Percentiles rank a stretch among this genome's conserved stretches.
Evolutionary conservation across 2,113 vertebrate species (phyloP).

Genomic region (Podilymbus podiceps): DNA sequence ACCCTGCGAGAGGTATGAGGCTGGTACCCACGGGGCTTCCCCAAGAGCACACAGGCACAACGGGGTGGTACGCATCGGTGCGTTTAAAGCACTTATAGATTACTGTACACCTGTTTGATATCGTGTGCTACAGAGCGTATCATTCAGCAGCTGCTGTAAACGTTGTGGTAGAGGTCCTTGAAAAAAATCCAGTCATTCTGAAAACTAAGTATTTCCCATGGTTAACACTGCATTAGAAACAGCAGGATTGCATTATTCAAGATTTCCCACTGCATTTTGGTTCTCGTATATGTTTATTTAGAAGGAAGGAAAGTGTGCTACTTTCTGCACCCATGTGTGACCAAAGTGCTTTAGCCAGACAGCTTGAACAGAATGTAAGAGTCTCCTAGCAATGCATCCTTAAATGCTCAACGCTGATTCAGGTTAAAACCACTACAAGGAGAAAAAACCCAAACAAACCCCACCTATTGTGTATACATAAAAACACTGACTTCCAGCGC

Average conservation of each 20-base stretch:
- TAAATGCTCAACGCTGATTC: constrained; percentile 43
- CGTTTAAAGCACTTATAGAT: not conserved
- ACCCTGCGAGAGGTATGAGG: not conserved
- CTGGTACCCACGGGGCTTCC: not conserved
- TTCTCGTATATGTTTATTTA: not conserved
- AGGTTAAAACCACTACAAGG: constrained; percentile 52
- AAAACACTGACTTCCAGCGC: constrained; percentile 31
- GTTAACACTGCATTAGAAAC: constrained; percentile 6
- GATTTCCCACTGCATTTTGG: not conserved
- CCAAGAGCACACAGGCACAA: not conserved
- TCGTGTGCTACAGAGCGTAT: not conserved
- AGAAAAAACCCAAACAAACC: not conserved
- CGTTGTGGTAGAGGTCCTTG: not conserved
- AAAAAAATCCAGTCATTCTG: not conserved
- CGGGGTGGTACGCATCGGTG: fast-evolving
- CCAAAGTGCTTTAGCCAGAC: constrained; percentile 40
- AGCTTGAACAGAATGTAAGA: not conserved
- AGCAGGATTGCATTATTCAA: constrained; percentile 23
- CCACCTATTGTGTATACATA: not conserved
- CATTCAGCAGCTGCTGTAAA: not conserved
- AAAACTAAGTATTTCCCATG: not conserved
- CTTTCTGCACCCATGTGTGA: constrained; percentile 17
- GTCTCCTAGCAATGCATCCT: constrained; percentile 17
- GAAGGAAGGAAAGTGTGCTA: not conserved
- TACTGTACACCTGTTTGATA: not conserved